Evolutionary conservation across 1,140 invertebrate genomes (phyloP).

Genomic region (Nomia melanderi): DNA sequence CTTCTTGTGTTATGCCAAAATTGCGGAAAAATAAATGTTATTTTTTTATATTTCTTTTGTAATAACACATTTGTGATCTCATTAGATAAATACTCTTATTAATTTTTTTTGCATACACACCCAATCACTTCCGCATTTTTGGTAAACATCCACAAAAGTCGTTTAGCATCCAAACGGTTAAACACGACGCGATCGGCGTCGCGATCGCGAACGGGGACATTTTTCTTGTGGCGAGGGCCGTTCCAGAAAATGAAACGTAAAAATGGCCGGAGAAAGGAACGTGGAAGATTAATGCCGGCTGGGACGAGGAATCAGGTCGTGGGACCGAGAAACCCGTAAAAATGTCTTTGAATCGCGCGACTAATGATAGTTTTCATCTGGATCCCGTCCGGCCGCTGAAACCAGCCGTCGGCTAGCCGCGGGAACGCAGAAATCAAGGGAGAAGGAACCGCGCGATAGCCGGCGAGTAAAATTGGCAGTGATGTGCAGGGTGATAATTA

Average conservation of each 20-base stretch:
- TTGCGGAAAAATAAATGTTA: too few relatives aligned
- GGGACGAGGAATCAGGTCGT: slow-evolving; percentile 34
- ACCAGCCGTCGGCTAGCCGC: not conserved
- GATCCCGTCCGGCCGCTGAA: not conserved
- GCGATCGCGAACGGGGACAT: too few relatives aligned
- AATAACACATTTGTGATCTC: too few relatives aligned
- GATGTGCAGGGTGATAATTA: slow-evolving; percentile 53
- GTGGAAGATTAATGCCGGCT: slow-evolving; percentile 42
- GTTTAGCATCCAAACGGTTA: too few relatives aligned
- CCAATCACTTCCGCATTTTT: too few relatives aligned
- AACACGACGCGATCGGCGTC: too few relatives aligned
- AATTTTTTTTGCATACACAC: too few relatives aligned
- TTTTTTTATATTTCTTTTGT: too few relatives aligned
- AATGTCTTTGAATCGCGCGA: slow-evolving; percentile 7
- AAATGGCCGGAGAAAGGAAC: slow-evolving; percentile 4
- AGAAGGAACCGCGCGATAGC: slow-evolving; percentile 9
- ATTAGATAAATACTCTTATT: too few relatives aligned
- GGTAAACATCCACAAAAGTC: too few relatives aligned
- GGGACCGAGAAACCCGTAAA: slow-evolving; percentile 15
- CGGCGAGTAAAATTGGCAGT: slow-evolving; percentile 57
- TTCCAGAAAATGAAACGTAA: not conserved
- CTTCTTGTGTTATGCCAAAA: too few relatives aligned
- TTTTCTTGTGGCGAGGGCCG: too few relatives aligned
- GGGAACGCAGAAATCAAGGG: not conserved
- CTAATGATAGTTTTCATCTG: slow-evolving; percentile 2